A percentile compares a stretch with the other conserved stretches of the same genome.
Conservation (phyloP, 2,797 vertebrate genomes). For the Scarus forsteni region DNA sequence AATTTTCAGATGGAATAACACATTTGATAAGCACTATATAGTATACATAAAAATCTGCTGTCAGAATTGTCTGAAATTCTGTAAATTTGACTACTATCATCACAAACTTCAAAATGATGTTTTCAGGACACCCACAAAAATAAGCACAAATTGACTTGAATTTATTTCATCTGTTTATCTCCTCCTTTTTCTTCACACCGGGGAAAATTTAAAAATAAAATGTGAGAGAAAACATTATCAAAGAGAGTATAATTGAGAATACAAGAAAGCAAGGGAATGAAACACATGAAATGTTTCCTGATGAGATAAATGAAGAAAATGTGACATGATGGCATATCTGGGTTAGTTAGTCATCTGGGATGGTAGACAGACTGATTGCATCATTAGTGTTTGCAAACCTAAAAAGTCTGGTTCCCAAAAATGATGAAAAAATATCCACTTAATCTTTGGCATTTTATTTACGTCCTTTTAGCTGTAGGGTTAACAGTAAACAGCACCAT, state of each 20-base stretch:
- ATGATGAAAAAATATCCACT: background rate
- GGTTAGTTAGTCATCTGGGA: slow-evolving; percentile 44
- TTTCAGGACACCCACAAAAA: too few species aligned
- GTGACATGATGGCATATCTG: slow-evolving; percentile 27
- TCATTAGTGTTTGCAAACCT: background rate
- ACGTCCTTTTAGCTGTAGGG: background rate
- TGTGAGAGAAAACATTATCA: background rate
- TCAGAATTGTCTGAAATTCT: too few species aligned
- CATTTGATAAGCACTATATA: too few species aligned
- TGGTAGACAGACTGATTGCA: slow-evolving; percentile 5
- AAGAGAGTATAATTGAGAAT: background rate
- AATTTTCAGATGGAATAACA: too few species aligned
- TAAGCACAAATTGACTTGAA: too few species aligned
- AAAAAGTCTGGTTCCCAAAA: background rate
- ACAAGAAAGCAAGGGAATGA: background rate
- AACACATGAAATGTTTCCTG: background rate
- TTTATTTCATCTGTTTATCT: too few species aligned
- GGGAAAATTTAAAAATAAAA: background rate
- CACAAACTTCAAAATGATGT: too few species aligned
- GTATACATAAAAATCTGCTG: too few species aligned
- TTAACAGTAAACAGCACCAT: too few species aligned
- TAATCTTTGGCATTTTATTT: background rate
- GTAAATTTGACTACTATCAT: too few species aligned
- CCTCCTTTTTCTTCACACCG: background rate
- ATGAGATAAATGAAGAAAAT: slow-evolving; percentile 13